Conservation (phyloP, 2,888 invertebrate species). For the Horisme vitalbata region DNA sequence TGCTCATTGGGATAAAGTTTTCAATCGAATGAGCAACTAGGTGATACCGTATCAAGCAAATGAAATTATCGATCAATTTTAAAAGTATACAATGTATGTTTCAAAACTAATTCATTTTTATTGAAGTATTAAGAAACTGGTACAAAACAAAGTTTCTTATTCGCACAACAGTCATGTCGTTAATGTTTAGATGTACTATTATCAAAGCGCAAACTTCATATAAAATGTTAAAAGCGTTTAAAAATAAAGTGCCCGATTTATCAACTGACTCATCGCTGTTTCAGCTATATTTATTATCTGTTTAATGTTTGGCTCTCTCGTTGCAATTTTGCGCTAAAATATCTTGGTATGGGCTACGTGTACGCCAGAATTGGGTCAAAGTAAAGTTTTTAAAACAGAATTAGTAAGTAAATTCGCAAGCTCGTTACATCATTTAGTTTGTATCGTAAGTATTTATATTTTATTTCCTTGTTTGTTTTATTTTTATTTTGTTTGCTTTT, state of each 20-base stretch:
- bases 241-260: conserved; percentile 21
- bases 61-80: not conserved
- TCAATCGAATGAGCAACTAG: conserved; percentile 26
- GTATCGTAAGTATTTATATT: conserved; percentile 45
- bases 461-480: conserved; percentile 22
- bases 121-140: too few species aligned
- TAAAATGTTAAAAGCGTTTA: conserved; percentile 14
- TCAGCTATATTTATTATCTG: conserved; percentile 23
- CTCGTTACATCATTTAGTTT: conserved; percentile 27
- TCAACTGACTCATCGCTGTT: conserved; percentile 21
- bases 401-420: conserved; percentile 5
- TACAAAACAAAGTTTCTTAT: too few species aligned
- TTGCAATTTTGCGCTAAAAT: conserved; percentile 22
- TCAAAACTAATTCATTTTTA: too few species aligned
- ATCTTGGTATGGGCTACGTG: conserved; percentile 19
- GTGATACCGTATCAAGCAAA: conserved; percentile 12
- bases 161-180: too few species aligned
- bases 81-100: too few species aligned
- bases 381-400: conserved; percentile 11
- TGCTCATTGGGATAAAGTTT: conserved; percentile 25
- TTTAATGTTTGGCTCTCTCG: conserved; percentile 23
- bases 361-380: conserved; percentile 13
- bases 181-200: not conserved
- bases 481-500: conserved; percentile 20
- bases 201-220: not conserved